Evolutionary conservation across 2,888 invertebrate species (phyloP), one percentile per base, ranked within the genome.

Genomic region (Sesamia inferens): DNA sequence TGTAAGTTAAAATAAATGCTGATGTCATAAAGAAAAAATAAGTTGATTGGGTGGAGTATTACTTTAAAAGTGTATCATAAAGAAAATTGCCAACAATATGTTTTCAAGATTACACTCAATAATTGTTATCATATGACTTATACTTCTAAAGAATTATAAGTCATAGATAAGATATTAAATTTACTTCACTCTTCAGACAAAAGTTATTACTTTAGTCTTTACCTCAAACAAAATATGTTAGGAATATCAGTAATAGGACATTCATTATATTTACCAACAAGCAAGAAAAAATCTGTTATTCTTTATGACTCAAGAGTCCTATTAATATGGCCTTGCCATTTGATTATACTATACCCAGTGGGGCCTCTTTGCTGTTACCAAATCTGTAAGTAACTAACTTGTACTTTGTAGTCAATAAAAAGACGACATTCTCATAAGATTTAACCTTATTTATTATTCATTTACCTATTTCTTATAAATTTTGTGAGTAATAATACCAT

Each of bases 301-400:
- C 63, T 31, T 31, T 31, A 55, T 68, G 63, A 24, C 24, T 67
- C 68, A 58, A 71, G 59, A 57, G 44, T 58, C 78, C 51, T 69
- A 67, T 64, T 74, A 59, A 68, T 63, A 51, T 82, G 85, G 78
- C 86, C 86, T 86, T 87, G 83, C 66, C 68, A 74, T 79, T 81
- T 84, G 74, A 78, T 76, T 76, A 67, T 51, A 70, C 55, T 78
- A 24, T 70, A 84, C 83, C 88, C 85, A 70, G 14, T 71, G 78
- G 77, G 75, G 81, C 86, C 87, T 82, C 83, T 82, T 70, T 31
- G 57, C 76, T 82, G 68, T 74, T 78, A 72, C 76, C 74, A 68
- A 78, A 81, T 74, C 67, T 57, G 68, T 76, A 47, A 78, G 76
- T 79, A 66, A 42, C 22, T 71, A 44, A 54, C 31, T 19, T 65